These are phyloP conservation scores for Pipistrellus nathusii DNA, from an alignment of 2,797 vertebrate genomes.

Conservation along the genomic window DNA sequence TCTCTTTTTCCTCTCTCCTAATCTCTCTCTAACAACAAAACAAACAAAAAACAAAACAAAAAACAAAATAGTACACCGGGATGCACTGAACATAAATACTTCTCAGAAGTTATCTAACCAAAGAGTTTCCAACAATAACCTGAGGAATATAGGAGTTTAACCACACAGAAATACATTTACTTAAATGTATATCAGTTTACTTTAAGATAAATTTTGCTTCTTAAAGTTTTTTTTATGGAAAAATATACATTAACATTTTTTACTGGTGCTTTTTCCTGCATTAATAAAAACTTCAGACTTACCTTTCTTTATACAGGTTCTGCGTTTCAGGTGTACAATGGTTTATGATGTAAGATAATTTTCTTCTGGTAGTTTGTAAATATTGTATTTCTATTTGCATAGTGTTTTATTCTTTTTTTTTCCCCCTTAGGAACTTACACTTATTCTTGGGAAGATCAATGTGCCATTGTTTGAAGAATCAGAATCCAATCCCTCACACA, in stretches of 20 bases:
- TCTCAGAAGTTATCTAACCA: constrained; percentile 3
- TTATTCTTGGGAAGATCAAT: neutral
- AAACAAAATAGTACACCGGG: neutral
- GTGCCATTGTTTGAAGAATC: neutral
- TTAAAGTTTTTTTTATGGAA: neutral
- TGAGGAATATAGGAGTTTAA: neutral
- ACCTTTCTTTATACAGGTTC: neutral
- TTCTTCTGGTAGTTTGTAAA: too few species aligned
- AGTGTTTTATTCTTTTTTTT: too few species aligned
- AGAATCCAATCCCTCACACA: neutral
- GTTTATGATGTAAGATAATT: too few species aligned
- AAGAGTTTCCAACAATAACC: neutral
- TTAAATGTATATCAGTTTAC: neutral
- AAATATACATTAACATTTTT: neutral
- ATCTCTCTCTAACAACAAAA: too few species aligned
- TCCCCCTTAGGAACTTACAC: neutral
- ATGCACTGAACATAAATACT: neutral
- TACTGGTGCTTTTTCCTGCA: neutral
- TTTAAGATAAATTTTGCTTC: neutral
- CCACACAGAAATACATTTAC: neutral
- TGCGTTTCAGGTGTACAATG: too few species aligned
- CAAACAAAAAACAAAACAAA: too few species aligned
- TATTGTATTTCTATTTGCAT: too few species aligned
- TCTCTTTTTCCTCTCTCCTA: neutral
- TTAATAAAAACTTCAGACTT: neutral